Base-by-base conservation (phyloP, 2,797 vertebrate genomes). In the Falco peregrinus region DNA sequence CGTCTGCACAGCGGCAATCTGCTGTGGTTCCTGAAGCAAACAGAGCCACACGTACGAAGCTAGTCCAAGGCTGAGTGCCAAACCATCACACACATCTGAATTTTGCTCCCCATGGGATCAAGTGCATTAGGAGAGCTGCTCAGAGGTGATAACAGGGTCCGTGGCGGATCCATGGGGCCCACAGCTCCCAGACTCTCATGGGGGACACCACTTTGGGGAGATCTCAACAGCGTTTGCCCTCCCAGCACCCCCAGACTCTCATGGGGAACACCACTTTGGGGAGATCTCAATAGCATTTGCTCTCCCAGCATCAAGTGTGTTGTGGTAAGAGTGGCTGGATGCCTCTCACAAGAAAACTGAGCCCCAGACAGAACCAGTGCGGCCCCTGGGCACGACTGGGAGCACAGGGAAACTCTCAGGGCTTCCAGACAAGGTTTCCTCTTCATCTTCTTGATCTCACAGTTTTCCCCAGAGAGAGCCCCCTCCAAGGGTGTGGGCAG, bases 61-160 rank as follows among this genome's bases (percentile, higher is more conserved):
- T 8, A 31, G 0, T 3, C 57, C 83, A 70, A 37, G 76, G 61
- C 47, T 29, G 28, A 2, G 26, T 20, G 74, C 77, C 93, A 85
- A 50, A 41, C 13, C 26, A 7, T 54, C 84, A 41, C 77, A 76
- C n/a, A 25, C 26, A 65, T n/a, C 71, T 69, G 54, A 39, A 41
- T 48, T 64, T 33, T 0, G 2, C 19, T 9, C 43, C 56, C 28
- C 26, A 6, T 1, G 61, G 73, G 33, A 29, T 10, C 0, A 0
- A 31, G 56, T 9, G 20, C 5, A 1, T 54, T 16, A 28, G n/a
- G 13, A 53, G 29, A 31, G 83, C 41, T 60, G 48, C 24, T 25
- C 68, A 47, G 3, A 2, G 2, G 33, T 6, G 59, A 28, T 6
- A 43, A 6, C 51, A 48, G 56, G 22, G 31, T 22, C 54, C 60